A percentile compares a stretch with the other conserved stretches of the same genome.
Evolutionary conservation across 2,888 invertebrate genomes (phyloP).

Genomic region (Eilema caniola): DNA sequence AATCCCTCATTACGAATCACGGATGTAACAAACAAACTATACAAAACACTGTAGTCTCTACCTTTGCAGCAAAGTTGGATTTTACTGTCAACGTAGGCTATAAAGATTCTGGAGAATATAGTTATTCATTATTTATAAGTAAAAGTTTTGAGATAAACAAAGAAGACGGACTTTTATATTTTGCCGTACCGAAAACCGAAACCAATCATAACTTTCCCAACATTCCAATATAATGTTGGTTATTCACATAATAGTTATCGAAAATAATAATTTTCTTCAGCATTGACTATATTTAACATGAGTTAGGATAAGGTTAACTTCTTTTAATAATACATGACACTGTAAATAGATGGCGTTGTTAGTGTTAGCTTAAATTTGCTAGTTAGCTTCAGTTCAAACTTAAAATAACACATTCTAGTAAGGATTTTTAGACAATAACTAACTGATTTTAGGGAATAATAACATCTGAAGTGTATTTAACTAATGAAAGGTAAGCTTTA

Average conservation of each 20-base stretch:
- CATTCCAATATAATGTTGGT: not conserved
- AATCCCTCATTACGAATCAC: slow-evolving; percentile 84
- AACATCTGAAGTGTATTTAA: not conserved
- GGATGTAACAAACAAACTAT: slow-evolving; percentile 85
- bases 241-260: not conserved
- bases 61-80: slow-evolving; percentile 80
- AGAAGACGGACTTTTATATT: slow-evolving; percentile 28
- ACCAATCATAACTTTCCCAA: not conserved
- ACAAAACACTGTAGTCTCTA: slow-evolving; percentile 77
- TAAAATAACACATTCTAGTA: not conserved
- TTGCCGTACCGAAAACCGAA: not conserved
- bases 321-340: not conserved
- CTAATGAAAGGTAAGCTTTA: not conserved
- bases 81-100: slow-evolving; percentile 73
- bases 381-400: not conserved
- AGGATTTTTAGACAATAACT: not conserved
- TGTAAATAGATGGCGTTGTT: slow-evolving; percentile 64
- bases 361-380: not conserved
- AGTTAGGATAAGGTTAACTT: not conserved
- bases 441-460: not conserved
- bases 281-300: not conserved
- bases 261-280: not conserved
- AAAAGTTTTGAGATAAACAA: slow-evolving; percentile 57
- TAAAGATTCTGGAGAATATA: slow-evolving; percentile 69
- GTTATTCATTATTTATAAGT: slow-evolving; percentile 64